Conservation (phyloP, 1,140 invertebrate species). For the Magallana gigas region DNA sequence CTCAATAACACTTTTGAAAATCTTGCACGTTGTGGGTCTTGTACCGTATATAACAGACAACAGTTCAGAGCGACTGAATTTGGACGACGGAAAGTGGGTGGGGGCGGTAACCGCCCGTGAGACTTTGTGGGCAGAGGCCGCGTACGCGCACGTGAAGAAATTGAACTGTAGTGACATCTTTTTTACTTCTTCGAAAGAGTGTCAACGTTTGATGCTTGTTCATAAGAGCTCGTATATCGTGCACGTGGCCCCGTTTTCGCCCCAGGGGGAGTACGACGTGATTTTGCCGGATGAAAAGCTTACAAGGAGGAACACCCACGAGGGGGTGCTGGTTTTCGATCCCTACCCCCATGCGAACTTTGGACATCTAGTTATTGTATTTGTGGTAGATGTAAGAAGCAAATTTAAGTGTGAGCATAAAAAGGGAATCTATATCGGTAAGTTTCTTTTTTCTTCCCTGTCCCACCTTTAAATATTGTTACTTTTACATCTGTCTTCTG, state of each 20-base stretch:
- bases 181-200: constrained; percentile 68
- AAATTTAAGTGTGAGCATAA: constrained; percentile 69
- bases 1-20: constrained; percentile 47
- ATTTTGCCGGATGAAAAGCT: constrained; percentile 79
- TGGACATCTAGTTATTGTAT: constrained; percentile 81
- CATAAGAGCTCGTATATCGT: constrained; percentile 64
- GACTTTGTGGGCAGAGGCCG: constrained; percentile 67
- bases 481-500: too few species aligned
- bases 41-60: constrained; percentile 55
- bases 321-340: constrained; percentile 80
- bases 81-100: constrained; percentile 54
- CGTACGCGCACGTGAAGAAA: constrained; percentile 65
- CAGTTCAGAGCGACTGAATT: constrained; percentile 51
- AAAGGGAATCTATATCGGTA: constrained; percentile 73
- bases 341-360: constrained; percentile 80
- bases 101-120: constrained; percentile 45
- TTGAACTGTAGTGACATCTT: constrained; percentile 69
- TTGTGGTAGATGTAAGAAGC: constrained; percentile 77
- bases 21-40: constrained; percentile 47
- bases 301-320: constrained; percentile 72
- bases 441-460: constrained; percentile 24
- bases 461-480: too few species aligned
- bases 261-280: constrained; percentile 68
- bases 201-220: constrained; percentile 59
- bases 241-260: constrained; percentile 67